phyloP scores from a whole-genome alignment of 2,888 invertebrate species.

The Cephalotes varians region DNA sequence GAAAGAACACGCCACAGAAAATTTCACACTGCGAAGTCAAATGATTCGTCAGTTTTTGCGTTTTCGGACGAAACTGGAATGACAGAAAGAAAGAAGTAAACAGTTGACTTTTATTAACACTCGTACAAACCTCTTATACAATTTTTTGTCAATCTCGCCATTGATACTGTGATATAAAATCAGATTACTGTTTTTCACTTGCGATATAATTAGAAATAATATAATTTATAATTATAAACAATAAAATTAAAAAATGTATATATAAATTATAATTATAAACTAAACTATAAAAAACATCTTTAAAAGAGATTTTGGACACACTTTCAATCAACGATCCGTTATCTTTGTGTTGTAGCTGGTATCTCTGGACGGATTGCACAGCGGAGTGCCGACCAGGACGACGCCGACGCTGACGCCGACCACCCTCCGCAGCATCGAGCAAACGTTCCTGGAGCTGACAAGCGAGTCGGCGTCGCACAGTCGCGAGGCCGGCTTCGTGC shows the following conservation, averaged over 20 bases:
- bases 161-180: background rate
- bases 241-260: background rate
- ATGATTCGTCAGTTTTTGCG: background rate
- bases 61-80: background rate
- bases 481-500: constrained; percentile 97
- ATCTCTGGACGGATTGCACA: constrained; percentile 94
- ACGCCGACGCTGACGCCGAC: constrained; percentile 98
- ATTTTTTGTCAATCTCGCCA: background rate
- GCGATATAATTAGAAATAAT: too few species aligned
- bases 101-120: background rate
- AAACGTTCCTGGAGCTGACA: constrained; percentile 95
- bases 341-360: constrained; percentile 90
- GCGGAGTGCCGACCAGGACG: constrained; percentile 96
- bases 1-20: constrained; percentile 11
- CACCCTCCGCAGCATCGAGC: constrained; percentile 96
- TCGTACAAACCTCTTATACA: background rate
- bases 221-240: too few species aligned
- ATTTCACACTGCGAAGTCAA: background rate
- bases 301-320: background rate
- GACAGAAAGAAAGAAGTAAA: background rate
- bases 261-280: too few species aligned
- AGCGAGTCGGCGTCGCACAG: constrained; percentile 91
- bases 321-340: constrained; percentile 37
- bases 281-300: background rate
- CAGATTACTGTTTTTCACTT: background rate